Evolutionary conservation across 1,140 invertebrate species (phyloP).

Genomic region (Nasonia giraulti): DNA sequence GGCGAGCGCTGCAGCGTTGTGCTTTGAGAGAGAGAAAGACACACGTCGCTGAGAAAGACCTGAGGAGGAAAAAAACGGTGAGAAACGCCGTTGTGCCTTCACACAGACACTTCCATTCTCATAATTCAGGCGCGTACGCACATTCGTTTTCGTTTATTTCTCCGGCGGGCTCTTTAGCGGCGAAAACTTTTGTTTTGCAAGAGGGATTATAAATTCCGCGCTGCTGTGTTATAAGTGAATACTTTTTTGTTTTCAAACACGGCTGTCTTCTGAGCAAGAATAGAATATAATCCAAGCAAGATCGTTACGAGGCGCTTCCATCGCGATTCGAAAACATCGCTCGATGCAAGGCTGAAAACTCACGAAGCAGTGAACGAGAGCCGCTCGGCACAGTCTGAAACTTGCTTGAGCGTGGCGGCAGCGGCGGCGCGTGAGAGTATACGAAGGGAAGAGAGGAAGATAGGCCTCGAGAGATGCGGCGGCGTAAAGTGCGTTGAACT

Average conservation of each 20-base stretch:
- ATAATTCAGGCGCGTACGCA: neutral
- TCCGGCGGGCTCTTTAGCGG: neutral
- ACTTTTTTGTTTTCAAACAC: neutral
- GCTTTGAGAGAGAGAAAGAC: neutral
- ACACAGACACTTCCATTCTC: constrained; percentile 14
- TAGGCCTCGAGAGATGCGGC: neutral
- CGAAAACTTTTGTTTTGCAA: neutral
- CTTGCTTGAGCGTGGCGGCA: neutral
- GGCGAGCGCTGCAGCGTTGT: neutral
- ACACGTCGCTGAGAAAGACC: neutral
- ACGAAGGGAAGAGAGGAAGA: neutral
- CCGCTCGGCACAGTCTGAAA: neutral
- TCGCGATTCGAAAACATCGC: neutral
- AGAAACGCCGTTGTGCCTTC: neutral
- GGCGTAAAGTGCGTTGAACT: constrained; percentile 69
- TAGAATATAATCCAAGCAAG: no score
- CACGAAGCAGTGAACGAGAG: neutral
- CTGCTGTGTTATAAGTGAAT: neutral
- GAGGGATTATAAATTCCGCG: neutral
- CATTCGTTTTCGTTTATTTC: constrained; percentile 28
- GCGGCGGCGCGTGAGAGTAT: neutral
- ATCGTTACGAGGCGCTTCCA: neutral
- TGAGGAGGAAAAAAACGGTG: neutral
- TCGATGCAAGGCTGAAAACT: no score
- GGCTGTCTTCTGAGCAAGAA: no score